These are phyloP conservation scores for Penaeus monodon DNA, from an alignment of 2,888 invertebrate genomes.

Conservation along the genomic window DNA sequence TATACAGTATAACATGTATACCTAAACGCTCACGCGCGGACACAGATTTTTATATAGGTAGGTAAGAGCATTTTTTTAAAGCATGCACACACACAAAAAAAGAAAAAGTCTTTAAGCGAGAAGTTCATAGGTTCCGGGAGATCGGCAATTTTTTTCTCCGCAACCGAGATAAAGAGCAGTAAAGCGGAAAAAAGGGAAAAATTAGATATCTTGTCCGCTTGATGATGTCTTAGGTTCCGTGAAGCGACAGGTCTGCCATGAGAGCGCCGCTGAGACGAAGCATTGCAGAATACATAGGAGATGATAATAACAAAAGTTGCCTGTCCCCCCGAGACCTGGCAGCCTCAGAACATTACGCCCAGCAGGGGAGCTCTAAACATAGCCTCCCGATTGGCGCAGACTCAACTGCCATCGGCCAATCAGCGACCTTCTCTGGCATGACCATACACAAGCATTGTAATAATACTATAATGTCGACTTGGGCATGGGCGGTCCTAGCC, in stretches of 20 bases:
- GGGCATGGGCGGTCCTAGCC: background rate
- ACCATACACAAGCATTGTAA: background rate
- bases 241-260: too few relatives aligned
- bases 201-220: too few relatives aligned
- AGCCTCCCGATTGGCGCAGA: constrained; percentile 14
- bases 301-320: background rate
- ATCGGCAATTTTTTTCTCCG: too few relatives aligned
- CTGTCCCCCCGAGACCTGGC: background rate
- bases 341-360: background rate
- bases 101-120: background rate
- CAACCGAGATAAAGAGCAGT: too few relatives aligned
- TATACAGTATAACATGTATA: too few relatives aligned
- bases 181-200: too few relatives aligned
- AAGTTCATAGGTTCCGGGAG: too few relatives aligned
- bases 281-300: background rate
- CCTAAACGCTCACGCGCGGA: too few relatives aligned
- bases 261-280: too few relatives aligned
- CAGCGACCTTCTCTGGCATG: background rate
- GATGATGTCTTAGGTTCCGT: too few relatives aligned
- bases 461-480: background rate
- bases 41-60: too few relatives aligned
- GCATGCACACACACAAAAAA: background rate
- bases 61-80: too few relatives aligned
- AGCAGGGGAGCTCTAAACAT: constrained; percentile 18
- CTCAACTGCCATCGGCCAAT: constrained; percentile 5